These are phyloP conservation scores for Eristalis pertinax DNA, from an alignment of 2,888 invertebrate genomes.

Conservation along the genomic window DNA sequence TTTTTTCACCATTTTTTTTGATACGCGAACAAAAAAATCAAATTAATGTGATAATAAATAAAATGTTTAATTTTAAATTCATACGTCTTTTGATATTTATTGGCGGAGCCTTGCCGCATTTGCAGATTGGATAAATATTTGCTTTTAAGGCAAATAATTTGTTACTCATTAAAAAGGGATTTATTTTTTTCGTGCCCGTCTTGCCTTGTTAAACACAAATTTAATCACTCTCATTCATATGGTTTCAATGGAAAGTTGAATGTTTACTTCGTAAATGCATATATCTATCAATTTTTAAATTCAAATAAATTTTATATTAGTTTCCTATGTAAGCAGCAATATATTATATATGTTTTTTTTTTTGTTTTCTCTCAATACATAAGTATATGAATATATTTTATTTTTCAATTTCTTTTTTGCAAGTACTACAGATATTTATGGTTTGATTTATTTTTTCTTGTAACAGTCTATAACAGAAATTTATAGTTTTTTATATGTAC, in stretches of 20 bases:
- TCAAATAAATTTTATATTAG: slow-evolving; percentile 8
- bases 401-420: neutral
- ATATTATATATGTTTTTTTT: neutral
- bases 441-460: slow-evolving; percentile 18
- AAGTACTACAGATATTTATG: slow-evolving; percentile 42
- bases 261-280: slow-evolving; percentile 15
- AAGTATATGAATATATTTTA: slow-evolving; percentile 30
- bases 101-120: neutral
- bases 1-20: neutral
- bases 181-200: neutral
- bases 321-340: slow-evolving; percentile 48
- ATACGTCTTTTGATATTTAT: slow-evolving; percentile 19
- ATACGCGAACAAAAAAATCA: neutral
- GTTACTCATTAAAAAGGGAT: neutral
- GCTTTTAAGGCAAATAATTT: neutral
- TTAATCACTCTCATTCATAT: slow-evolving; percentile 41
- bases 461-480: slow-evolving; percentile 53
- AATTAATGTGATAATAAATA: slow-evolving; percentile 21
- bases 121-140: neutral
- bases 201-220: slow-evolving; percentile 11
- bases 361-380: slow-evolving; percentile 21
- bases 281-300: slow-evolving; percentile 5
- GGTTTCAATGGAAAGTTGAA: neutral
- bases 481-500: slow-evolving; percentile 39
- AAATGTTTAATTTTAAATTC: slow-evolving; percentile 9